Evolutionary conservation across 2,888 invertebrate genomes (phyloP), one percentile per base, ranked within the genome.

Genomic region (Trachelus iudaicus): DNA sequence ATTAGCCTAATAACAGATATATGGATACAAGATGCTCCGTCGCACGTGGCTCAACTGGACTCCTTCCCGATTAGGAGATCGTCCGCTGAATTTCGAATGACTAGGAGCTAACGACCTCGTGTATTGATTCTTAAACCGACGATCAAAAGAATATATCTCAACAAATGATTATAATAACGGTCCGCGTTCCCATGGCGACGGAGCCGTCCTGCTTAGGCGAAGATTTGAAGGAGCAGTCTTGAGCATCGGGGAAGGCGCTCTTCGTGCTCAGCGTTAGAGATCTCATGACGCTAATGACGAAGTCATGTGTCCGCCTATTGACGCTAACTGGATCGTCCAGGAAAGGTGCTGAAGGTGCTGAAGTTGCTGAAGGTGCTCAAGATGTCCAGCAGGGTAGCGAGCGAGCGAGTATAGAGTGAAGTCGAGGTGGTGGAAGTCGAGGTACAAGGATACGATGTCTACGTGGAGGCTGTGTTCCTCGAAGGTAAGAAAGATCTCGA

Each of bases 221-320:
- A 23, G 56, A 23, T 56, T 56, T 40, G 15, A 40, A 40, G 40
- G 40, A 40, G 40, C 15, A 15, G 40, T 15, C 40, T 15, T 23
- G 23, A 56, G 56, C 56, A 56, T 56, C 56, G 56, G 56, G 23
- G 56, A 56, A 56, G 56, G 9, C 23, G 56, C 56, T 56, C 23
- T 15, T 56, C 56, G 56, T 23, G 56, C 56, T 56, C 85, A 81
- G 85, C 85, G 86, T 86, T 88, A 85, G 83, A 83, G 87, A 86
- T 88, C 87, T 83, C 87, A 88, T 83, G 88, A 85, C 85, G 84
- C 86, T 89, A 89, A 89, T 89, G 89, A 89, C 88, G 87, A 83
- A 85, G 85, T 83, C 83, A 83, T 84, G 85, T 86, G 89, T 86
- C 86, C 84, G 81, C 83, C 83, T 84, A 86, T 88, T 86, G 87